Evolutionary conservation across 2,113 vertebrate species (phyloP), one percentile per base, ranked within the genome.

Genomic region (Rhinogobius similis): DNA sequence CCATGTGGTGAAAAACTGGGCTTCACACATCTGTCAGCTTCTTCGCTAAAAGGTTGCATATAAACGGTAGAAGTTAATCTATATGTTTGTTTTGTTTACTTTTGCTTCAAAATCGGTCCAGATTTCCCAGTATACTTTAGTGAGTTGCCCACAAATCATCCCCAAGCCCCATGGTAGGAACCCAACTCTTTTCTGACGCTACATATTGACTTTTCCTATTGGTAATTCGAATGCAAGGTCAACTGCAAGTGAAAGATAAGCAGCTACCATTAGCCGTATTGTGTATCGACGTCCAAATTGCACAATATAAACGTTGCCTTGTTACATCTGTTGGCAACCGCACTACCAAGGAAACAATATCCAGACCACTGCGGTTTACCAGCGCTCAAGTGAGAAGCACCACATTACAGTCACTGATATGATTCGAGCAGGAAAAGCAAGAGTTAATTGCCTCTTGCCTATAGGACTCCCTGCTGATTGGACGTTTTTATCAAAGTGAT

Each of bases 401-500:
- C 18, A 58, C 13, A 61, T 38, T 12, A 38, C 29, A 36, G 58
- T 10, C 58, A 61, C 58, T 21, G 64, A 27, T 70, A 46, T 27
- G 4, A 44, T 74, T 74, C 18, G 52, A 78, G 65, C 55, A 11
- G 50, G 38, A 39, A 38, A 53, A 63, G 48, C 68, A 77, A 66
- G 67, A 73, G 64, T 76, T 75, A 63, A 72, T 76, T 67, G 67
- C 64, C 44, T 36, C 41, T 67, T 70, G 39, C 52, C 75, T 69
- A 13, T 64, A 61, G 65, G 69, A 72, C 66, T 73, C 16, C 68
- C 4, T 46, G 36, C 62, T 75, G 73, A 82, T 68, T 46, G 52
- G 43, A 79, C 59, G 38, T 75, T 86, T 76, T 78, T 83, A 73
- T 41, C 43, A 50, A 72, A 67, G 63, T 70, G 69, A 36, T 20